phyloP scores from a whole-genome alignment of 1,140 invertebrate genomes.

The Monochamus saltuarius region DNA sequence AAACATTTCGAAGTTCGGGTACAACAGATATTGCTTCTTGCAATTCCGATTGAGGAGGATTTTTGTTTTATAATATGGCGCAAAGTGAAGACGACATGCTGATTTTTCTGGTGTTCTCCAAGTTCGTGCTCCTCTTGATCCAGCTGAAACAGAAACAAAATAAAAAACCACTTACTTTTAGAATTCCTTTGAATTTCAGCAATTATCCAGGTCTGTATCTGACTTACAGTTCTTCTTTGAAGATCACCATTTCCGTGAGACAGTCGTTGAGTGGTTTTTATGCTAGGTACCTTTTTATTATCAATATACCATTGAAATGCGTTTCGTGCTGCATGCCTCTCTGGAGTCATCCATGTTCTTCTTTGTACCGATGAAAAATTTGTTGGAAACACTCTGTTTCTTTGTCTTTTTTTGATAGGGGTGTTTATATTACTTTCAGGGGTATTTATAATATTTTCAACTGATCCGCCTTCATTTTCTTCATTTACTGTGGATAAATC shows the following conservation, averaged over 20 bases:
- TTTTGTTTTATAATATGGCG: neutral
- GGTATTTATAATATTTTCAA: neutral
- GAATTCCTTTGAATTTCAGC: neutral
- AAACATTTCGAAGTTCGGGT: neutral
- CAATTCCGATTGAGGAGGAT: neutral
- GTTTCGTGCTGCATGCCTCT: neutral
- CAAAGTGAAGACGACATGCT: neutral
- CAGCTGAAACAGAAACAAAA: too few species aligned
- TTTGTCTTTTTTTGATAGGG: neutral
- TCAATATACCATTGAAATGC: neutral
- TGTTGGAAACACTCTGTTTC: neutral
- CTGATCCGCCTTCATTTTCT: neutral
- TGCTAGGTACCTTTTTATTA: conserved; percentile 2
- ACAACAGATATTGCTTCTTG: neutral
- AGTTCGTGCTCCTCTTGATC: neutral
- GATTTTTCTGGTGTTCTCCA: neutral
- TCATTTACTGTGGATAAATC: too few species aligned
- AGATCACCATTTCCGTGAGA: neutral
- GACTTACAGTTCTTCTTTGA: neutral
- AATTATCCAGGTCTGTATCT: neutral
- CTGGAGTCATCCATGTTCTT: conserved; percentile 1
- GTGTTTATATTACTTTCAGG: neutral
- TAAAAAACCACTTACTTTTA: too few species aligned
- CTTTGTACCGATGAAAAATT: neutral
- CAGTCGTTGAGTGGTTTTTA: neutral